Evolutionary conservation across 2,113 vertebrate genomes (phyloP), one percentile per base, ranked within the genome.

Genomic region (Hemichromis elongatus): DNA sequence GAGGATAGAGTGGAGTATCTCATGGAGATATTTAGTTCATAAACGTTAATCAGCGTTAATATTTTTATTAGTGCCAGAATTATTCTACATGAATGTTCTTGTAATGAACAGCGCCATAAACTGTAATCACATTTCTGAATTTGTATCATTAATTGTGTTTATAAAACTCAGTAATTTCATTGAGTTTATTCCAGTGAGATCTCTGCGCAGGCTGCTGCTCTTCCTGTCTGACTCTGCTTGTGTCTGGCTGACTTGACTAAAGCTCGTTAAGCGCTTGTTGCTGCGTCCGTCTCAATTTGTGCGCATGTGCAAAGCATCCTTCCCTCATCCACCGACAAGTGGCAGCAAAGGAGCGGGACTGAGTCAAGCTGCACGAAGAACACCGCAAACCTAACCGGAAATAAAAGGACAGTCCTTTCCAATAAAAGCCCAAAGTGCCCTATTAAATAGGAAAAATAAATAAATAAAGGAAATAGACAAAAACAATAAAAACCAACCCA

Each of bases 241-340:
- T 2, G 28, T 59, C 2, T 3, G 2, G 5, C 2, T 11, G 14
- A 37, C 80, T 86, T 83, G 73, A 87, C 30, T 68, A 28, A 75
- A 80, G 53, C 80, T 80, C 80, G 4, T 42, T 57, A 7, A 42
- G 50, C 68, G 40, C 52, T 9, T 35, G 26, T 75, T 56, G 89
- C 87, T 85, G 92, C 92, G 86, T 79, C 91, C 87, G 90, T 84
- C 79, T 92, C 68, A 68, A 18, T 14, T 8, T 84, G 16, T 92
- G 57, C 93, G 94, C 95, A 89, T 91, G 95, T 94, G 92, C 79
- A 5, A 1, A 87, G 86, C 90, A 93, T 93, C 86, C 66, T 57
- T 55, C 82, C 26, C 83, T 82, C 90, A 77, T 56, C 47, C 63
- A 63, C 61, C 7, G 75, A 55, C 56, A 80, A 81, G 88, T 55